Conservation (phyloP, 2,797 vertebrate species). For the Tenualosa thibaudeaui region DNA sequence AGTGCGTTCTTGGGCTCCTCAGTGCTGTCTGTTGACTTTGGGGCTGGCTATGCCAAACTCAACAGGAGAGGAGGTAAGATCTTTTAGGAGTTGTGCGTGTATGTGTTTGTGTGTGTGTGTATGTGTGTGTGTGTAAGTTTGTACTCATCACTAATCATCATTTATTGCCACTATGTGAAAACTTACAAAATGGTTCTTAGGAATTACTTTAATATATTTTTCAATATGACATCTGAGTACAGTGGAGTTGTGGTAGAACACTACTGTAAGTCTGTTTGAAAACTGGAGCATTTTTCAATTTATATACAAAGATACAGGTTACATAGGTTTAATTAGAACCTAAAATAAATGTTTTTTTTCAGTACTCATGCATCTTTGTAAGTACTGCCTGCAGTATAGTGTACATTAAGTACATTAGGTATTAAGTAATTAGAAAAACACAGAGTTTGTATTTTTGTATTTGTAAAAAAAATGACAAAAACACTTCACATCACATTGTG, state of each 20-base stretch:
- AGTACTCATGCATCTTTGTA: not conserved
- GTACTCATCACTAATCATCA: no score
- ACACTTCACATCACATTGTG: no score
- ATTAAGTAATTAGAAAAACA: not conserved
- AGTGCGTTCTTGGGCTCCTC: constrained; percentile 74
- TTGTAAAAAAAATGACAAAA: no score
- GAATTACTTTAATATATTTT: not conserved
- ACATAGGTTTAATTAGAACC: not conserved
- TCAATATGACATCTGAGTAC: not conserved
- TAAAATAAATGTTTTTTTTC: not conserved
- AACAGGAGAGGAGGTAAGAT: constrained; percentile 69
- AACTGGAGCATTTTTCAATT: not conserved
- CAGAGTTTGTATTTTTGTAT: no score
- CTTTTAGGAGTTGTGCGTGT: not conserved
- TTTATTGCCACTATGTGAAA: not conserved
- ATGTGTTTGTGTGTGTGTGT: no score
- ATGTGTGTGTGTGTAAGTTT: no score
- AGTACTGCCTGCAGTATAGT: not conserved
- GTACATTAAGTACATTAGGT: not conserved
- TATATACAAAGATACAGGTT: not conserved
- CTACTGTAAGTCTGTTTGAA: no score
- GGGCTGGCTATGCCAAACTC: constrained; percentile 75
- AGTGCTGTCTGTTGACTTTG: constrained; percentile 53
- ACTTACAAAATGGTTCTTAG: not conserved
- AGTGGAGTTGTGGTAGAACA: not conserved